Evolutionary conservation across 2,888 invertebrate species (phyloP), one percentile per base, ranked within the genome.

Genomic region (Stratiomys singularior): DNA sequence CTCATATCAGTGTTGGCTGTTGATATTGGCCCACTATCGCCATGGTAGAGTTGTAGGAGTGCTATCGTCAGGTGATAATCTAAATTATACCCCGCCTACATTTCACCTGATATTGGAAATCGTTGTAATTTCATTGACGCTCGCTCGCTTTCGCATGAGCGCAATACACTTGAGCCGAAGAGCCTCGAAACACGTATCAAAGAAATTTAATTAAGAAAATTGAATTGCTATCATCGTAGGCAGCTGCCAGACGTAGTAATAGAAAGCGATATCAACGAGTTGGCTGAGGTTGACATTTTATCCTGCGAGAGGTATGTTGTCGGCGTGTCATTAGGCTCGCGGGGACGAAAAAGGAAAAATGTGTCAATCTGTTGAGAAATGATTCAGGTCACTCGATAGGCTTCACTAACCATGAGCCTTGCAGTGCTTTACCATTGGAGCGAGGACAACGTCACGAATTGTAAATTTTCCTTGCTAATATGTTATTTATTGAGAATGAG

Each of bases 191-290:
- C 58, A 60, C 58, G 58, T 60, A 60, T 60, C 58, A 60, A 21
- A 60, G 58, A 60, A 60, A 60, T 60, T 60, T 60, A 60, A 60
- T 60, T 60, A 60, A 60, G 58, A 18, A 60, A 60, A 60, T 60
- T 60, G 58, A 60, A 60, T 60, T 60, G 58, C 9, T 60, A 25
- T 25, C 23, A 18, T 60, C 5, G 25, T 21, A 60, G 58, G 58
- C 58, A 23, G 11, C 23, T 37, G 37, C 5, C 9, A 37, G 9
- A 37, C 37, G 37, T 37, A 9, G 37, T 37, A 37, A 9, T 37
- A 37, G 3, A 37, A 37, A 9, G 4, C 25, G 25, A 60, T 60
- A 21, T 7, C 58, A 60, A 60, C 23, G 58, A 60, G 25, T 60
- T 60, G 23, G 58, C 58, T 60, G 25, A 60, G 58, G 58, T 60